Evolutionary conservation across 1,140 invertebrate species (phyloP), one percentile per base, ranked within the genome.

Genomic region (Aphaenogaster floridana): DNA sequence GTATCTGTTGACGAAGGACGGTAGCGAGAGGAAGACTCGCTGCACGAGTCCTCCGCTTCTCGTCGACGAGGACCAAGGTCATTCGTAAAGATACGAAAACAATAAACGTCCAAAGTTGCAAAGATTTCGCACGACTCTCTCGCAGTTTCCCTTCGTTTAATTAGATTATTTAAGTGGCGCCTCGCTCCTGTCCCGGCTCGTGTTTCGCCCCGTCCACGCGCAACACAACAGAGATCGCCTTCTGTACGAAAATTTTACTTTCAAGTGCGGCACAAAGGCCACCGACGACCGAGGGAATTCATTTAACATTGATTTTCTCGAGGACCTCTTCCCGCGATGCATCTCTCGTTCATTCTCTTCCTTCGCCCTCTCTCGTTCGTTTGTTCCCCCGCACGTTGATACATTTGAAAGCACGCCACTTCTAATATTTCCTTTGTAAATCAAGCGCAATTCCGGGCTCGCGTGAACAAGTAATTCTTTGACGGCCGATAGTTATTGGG

Each of bases 301-400:
- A 83, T 76, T 76, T 80, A 88, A 90, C 81, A 77, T 88, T 63
- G 76, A 88, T 86, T 81, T 72, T 83, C 54, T 71, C 80, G 50
- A 80, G 81, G 83, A 76, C 54, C 69, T 84, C 59, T n/a, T 69
- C n/a, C 66, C 21, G 21, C 69, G 45, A 84, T 76, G 54, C 45
- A 61, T 48, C 69, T 54, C 78, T 21, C 36, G 36, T 57, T 74
- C 36, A 21, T 17, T 15, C 5, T 8, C 3, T 2, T 28, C 61
- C 9, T 1, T 39, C 13, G 0, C 48, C 6, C 36, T 13, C 21
- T 2, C 17, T 2, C 21, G 17, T n/a, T 45, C 11, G 34, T 11
- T 21, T 34, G 28, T 45, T 5, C 2, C 11, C 3, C n/a, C 7
- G 7, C n/a, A 4, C 34, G 78, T n/a, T 13, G 48, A 4, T 81